Evolutionary conservation across 2,797 vertebrate genomes (phyloP), one percentile per base, ranked within the genome.

Genomic region (Mallotus villosus): DNA sequence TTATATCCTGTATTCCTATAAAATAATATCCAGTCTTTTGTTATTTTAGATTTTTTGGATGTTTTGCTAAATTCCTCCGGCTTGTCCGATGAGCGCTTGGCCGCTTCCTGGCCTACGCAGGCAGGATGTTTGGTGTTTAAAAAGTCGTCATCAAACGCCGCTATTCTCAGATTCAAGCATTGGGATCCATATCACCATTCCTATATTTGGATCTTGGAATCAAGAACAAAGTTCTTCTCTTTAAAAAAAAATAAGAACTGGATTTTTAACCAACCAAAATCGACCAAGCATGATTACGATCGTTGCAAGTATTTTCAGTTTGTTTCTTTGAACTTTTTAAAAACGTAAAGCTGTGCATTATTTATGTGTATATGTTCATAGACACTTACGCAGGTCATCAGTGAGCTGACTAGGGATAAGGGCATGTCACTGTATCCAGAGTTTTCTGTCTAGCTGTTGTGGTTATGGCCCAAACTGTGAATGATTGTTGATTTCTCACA

Each of bases 261-360:
- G n/a, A 27, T 81, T 89, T 68, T 91, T 8, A 14, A 46, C 41
- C 41, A 46, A 46, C 41, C 41, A 14, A 46, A 46, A 89, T 82
- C 83, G 85, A 85, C 81, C 77, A 83, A 90, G 82, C 74, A 24
- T 74, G 70, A 74, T 74, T 63, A 59, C 55, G 58, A 57, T 67
- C 9, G 9, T 29, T 73, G 12, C 2, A 78, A 63, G 53, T 12
- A 62, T 49, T 46, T 37, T 67, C 70, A 14, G 72, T 70, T 77
- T 73, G 2, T 2, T 64, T 80, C 46, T 32, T 46, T 46, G 0
- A 46, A 46, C 41, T 46, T 46, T 46, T 46, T 3, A n/a, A n/a
- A n/a, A n/a, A n/a, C n/a, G n/a, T 46, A 34, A 34, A 8, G 32
- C 12, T 2, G 41, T 46, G 41, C 41, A 46, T 46, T 46, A 46